Evolutionary conservation across 2,888 invertebrate genomes (phyloP).

Genomic region (Tetragnatha montana): DNA sequence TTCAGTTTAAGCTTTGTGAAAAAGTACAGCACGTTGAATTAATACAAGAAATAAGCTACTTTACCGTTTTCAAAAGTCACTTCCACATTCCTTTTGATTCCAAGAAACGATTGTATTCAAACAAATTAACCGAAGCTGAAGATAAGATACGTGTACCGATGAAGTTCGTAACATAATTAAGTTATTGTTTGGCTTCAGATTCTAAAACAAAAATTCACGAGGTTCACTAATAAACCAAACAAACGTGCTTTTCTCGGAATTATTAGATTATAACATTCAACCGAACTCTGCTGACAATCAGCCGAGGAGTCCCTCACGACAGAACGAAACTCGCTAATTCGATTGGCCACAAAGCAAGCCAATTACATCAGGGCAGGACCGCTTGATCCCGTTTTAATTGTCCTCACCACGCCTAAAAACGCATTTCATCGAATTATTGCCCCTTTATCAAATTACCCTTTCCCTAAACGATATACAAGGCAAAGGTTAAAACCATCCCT

Average conservation of each 20-base stretch:
- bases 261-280: neutral
- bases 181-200: neutral
- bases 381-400: neutral
- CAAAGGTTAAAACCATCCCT: slow-evolving; percentile 6
- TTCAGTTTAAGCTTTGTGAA: no score
- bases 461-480: slow-evolving; percentile 2
- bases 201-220: neutral
- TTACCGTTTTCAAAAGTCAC: no score
- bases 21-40: no score
- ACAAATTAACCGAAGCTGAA: no score
- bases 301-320: neutral
- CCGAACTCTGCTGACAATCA: no score
- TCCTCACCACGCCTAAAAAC: neutral
- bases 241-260: neutral
- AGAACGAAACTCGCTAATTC: neutral
- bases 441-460: slow-evolving; percentile 14
- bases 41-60: no score
- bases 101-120: no score
- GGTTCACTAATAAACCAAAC: neutral
- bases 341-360: slow-evolving; percentile 5
- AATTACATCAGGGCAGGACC: neutral
- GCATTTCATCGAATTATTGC: neutral
- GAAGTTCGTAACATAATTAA: no score
- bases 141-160: no score
- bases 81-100: no score